phyloP scores from a whole-genome alignment of 2,888 invertebrate species.

The Nymphalis urticae region DNA sequence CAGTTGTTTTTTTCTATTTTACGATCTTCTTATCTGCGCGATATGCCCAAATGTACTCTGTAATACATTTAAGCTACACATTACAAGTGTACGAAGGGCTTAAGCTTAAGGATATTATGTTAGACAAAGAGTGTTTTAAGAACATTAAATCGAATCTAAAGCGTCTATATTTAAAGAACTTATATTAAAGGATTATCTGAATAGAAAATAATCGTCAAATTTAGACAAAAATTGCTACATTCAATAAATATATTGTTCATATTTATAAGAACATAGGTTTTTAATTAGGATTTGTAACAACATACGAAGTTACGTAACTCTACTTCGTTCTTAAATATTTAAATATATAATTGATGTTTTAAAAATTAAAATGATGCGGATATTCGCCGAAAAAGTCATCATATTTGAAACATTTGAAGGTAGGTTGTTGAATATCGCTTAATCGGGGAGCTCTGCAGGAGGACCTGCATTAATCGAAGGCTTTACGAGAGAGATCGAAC shows the following conservation, averaged over 20 bases:
- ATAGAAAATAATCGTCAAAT: background rate
- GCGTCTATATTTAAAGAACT: background rate
- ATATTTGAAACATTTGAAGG: constrained; percentile 51
- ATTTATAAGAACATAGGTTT: background rate
- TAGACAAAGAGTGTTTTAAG: constrained; percentile 8
- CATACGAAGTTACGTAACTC: background rate
- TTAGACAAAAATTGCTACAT: too few relatives aligned
- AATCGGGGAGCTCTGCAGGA: constrained; percentile 65
- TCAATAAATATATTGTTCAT: background rate
- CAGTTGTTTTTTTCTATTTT: constrained; percentile 60
- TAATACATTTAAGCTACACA: constrained; percentile 48
- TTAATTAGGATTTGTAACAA: background rate
- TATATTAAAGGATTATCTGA: background rate
- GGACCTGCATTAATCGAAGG: constrained; percentile 71
- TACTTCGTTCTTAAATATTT: background rate
- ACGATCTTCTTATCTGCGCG: constrained; percentile 60
- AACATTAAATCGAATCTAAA: constrained; percentile 2
- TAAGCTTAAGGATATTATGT: constrained; percentile 2
- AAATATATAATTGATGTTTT: constrained; percentile 1
- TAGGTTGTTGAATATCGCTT: constrained; percentile 70
- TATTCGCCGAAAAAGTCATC: constrained; percentile 43
- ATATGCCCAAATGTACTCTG: constrained; percentile 64
- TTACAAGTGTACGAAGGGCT: constrained; percentile 17
- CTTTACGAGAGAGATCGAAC: constrained; percentile 70
- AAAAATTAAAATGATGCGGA: constrained; percentile 10